Percentiles rank a stretch among this genome's conserved stretches.
phyloP scores from a whole-genome alignment of 2,797 vertebrate genomes.

The Crypturellus tataupa region DNA sequence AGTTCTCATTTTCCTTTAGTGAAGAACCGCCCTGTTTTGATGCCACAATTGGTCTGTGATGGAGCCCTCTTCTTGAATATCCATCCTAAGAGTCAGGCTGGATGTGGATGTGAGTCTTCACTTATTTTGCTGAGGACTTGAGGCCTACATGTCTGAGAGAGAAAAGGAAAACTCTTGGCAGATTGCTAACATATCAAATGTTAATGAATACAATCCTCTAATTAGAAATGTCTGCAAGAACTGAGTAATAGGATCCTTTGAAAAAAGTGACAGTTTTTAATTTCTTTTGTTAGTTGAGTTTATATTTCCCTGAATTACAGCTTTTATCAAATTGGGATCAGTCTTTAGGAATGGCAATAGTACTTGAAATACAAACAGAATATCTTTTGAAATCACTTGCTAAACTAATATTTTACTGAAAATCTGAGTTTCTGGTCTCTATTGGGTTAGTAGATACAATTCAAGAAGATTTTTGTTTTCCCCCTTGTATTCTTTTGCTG shows the following conservation, averaged over 20 bases:
- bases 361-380: slow-evolving; percentile 44
- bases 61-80: neutral
- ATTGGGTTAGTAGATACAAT: slow-evolving; percentile 71
- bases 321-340: slow-evolving; percentile 55
- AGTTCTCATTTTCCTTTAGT: no score
- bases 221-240: slow-evolving; percentile 71
- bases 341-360: slow-evolving; percentile 43
- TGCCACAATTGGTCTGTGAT: neutral
- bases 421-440: slow-evolving; percentile 54
- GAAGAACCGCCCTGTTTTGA: neutral
- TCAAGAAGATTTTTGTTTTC: slow-evolving; percentile 50
- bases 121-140: slow-evolving; percentile 3
- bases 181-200: slow-evolving; percentile 63
- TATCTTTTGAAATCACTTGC: slow-evolving; percentile 43
- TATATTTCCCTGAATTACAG: slow-evolving; percentile 45
- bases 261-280: slow-evolving; percentile 67
- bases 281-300: slow-evolving; percentile 64
- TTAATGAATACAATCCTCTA: slow-evolving; percentile 72
- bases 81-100: neutral
- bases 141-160: slow-evolving; percentile 34
- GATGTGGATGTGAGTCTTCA: neutral
- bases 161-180: slow-evolving; percentile 58
- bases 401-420: slow-evolving; percentile 29
- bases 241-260: slow-evolving; percentile 61
- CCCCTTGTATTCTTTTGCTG: slow-evolving; percentile 48